Evolutionary conservation across 2,797 vertebrate genomes (phyloP).

Genomic region (Eremophila alpestris): DNA sequence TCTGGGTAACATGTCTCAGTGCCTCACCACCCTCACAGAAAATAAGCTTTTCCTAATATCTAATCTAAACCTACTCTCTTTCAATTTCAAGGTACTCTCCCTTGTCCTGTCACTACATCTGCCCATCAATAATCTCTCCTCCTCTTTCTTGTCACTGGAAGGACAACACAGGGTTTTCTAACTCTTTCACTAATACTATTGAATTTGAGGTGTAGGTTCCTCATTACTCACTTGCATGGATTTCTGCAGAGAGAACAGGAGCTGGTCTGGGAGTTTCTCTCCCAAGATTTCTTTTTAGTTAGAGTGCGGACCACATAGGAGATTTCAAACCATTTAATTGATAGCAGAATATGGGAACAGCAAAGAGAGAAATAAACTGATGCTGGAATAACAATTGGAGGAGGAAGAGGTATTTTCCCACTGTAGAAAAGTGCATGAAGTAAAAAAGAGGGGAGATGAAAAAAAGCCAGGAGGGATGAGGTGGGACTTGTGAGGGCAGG

Average conservation of each 20-base stretch:
- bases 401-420: background rate
- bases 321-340: background rate
- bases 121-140: background rate
- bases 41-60: background rate
- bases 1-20: background rate
- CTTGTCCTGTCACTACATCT: background rate
- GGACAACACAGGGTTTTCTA: background rate
- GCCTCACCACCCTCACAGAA: background rate
- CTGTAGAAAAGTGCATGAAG: background rate
- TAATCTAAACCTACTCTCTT: background rate
- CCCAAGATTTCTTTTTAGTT: background rate
- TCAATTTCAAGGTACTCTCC: background rate
- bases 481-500: background rate
- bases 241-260: background rate
- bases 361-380: background rate
- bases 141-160: background rate
- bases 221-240: background rate
- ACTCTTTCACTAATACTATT: background rate
- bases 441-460: background rate
- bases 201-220: background rate
- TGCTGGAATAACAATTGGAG: background rate
- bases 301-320: background rate
- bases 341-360: background rate
- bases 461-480: background rate
- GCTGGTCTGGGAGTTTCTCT: background rate